These are phyloP conservation scores for Tenthredo amoena DNA, from an alignment of 2,888 invertebrate genomes.

Conservation along the genomic window DNA sequence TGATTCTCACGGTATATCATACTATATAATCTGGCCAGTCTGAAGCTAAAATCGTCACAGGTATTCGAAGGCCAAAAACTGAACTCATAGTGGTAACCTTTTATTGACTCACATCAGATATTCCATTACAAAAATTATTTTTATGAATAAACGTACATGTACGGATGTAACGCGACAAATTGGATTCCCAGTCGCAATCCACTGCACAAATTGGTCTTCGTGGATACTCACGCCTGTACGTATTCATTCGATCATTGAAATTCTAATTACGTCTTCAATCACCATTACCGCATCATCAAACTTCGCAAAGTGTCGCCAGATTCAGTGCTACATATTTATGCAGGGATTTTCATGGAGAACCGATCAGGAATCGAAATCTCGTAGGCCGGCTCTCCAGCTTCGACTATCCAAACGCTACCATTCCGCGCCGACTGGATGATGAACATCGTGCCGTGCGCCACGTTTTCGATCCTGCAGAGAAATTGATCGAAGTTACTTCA, in stretches of 20 bases:
- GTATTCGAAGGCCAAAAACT: too few species aligned
- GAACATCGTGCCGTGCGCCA: conserved; percentile 69
- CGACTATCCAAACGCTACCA: conserved; percentile 73
- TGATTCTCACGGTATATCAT: too few species aligned
- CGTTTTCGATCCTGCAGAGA: conserved; percentile 63
- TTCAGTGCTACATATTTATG: not conserved
- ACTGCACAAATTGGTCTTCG: not conserved
- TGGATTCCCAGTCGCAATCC: not conserved
- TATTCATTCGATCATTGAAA: conserved; percentile 50
- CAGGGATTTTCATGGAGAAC: not conserved
- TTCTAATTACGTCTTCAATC: not conserved
- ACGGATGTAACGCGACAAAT: not conserved
- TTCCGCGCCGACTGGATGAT: conserved; percentile 66
- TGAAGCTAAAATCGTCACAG: too few species aligned
- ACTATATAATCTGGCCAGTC: too few species aligned
- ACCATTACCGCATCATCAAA: not conserved
- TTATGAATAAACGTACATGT: not conserved
- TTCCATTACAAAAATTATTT: too few species aligned
- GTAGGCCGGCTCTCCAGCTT: conserved; percentile 72
- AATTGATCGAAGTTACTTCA: not conserved
- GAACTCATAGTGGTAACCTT: too few species aligned
- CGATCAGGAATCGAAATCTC: conserved; percentile 48
- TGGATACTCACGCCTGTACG: conserved; percentile 63
- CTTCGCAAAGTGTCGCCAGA: not conserved
- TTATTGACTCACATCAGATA: not conserved